A percentile compares a stretch with the other conserved stretches of the same genome.
These are phyloP conservation scores for Calcarius lapponicus DNA, from an alignment of 2,797 vertebrate species.

Conservation along the genomic window DNA sequence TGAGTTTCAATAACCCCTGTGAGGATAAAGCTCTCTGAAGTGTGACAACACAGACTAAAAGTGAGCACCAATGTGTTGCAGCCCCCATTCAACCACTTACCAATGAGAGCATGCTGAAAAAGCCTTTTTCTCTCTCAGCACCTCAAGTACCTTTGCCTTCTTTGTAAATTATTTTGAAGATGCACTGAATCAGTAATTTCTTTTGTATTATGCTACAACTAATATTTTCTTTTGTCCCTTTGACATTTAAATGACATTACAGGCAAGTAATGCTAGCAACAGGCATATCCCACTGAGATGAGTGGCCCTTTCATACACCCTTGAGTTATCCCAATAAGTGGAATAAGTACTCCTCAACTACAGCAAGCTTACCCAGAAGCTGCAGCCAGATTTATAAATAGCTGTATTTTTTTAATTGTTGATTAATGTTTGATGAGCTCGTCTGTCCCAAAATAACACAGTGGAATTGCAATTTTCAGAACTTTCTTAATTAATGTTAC, in stretches of 20 bases:
- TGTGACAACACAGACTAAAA: not conserved
- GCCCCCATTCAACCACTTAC: not conserved
- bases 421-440: not conserved
- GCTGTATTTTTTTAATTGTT: fast-evolving
- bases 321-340: not conserved
- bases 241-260: not conserved
- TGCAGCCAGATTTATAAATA: not conserved
- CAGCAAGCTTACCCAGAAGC: not conserved
- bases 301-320: not conserved
- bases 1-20: not conserved
- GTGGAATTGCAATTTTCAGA: not conserved
- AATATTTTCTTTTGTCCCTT: not conserved
- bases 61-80: not conserved
- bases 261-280: not conserved
- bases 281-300: not conserved
- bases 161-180: not conserved
- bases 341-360: not conserved
- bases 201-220: not conserved
- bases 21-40: not conserved
- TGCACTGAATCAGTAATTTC: not conserved
- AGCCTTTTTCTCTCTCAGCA: not conserved
- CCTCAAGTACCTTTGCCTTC: not conserved
- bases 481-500: not conserved
- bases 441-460: not conserved
- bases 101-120: not conserved